A percentile compares a stretch with the other conserved stretches of the same genome.
Evolutionary conservation across 2,888 invertebrate species (phyloP).

Genomic region (Coelinius sp.): DNA sequence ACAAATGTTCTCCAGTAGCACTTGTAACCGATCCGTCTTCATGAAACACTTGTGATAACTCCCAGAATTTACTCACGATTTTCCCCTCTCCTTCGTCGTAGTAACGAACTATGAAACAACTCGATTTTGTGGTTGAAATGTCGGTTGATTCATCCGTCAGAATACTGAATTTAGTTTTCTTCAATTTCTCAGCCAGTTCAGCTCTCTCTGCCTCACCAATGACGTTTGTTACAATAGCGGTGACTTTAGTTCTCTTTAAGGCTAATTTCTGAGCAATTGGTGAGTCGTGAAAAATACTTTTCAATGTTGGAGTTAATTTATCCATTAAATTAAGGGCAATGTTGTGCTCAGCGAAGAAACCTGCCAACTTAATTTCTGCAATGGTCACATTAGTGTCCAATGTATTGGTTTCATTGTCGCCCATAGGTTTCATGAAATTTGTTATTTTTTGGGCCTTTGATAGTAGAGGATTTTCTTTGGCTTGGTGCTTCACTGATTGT

Average conservation of each 20-base stretch:
- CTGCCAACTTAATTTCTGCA: background rate
- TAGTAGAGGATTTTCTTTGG: background rate
- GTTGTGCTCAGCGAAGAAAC: background rate
- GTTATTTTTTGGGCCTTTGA: background rate
- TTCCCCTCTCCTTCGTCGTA: background rate
- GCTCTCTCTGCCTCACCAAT: background rate
- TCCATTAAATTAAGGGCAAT: background rate
- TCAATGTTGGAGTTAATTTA: background rate
- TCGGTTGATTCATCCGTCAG: conserved; percentile 9
- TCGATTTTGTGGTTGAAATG: background rate
- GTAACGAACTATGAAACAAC: background rate
- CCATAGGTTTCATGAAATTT: background rate
- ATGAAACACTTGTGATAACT: background rate
- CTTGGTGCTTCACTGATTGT: background rate
- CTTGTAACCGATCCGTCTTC: background rate
- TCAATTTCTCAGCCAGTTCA: background rate
- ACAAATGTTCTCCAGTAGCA: background rate
- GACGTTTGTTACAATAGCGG: background rate
- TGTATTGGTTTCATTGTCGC: background rate
- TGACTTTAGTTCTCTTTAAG: background rate
- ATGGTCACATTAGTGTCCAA: background rate
- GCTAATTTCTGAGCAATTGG: background rate
- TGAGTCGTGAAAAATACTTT: background rate
- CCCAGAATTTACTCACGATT: background rate
- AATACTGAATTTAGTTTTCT: background rate